Base-by-base conservation (phyloP, 2,797 vertebrate genomes). In the Poecilia velifera region DNA sequence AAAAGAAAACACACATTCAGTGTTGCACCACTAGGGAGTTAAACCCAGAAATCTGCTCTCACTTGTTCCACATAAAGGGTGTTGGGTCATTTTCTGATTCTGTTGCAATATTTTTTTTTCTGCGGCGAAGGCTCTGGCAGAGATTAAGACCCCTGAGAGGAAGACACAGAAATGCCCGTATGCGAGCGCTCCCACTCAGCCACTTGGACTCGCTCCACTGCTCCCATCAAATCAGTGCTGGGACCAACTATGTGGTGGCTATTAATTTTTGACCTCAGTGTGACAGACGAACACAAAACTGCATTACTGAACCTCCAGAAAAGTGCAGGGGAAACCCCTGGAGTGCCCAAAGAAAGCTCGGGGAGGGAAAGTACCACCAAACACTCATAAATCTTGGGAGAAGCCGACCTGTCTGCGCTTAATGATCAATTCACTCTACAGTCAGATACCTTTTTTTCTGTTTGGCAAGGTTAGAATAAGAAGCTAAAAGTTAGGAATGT, bases 211-310 rank as follows among this genome's bases (percentile, higher is more conserved):
- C 73, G 83, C 87, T 86, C 47, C 71, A 25, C 83, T 53, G 81
- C 85, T 76, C 75, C 4, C 64, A 89, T 88, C 77, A 84, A 86
- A 90, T 91, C 87, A 86, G 81, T 47, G 46, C 76, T 64, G 80
- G 64, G 82, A 84, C 83, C 78, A 76, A 79, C 79, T 55, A 34
- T 82, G 70, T 59, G 81, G 76, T 6, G 84, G 55, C n/a, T 79
- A 84, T 89, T 85, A 9, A 86, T 86, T 83, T 90, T 28, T 87
- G 76, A 87, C 89, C 87, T 76, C 49, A 73, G 77, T 78, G 74
- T 89, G 84, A 89, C 83, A 85, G 84, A 84, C 55, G 59, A 88
- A 83, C 82, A 86, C 0, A 0, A 86, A 76, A 46, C 70, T 6
- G 22, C 80, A 77, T 75, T 28, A 74, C 68, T 57, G 62, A 86